Evolutionary conservation across 2,797 vertebrate genomes (phyloP), one percentile per base, ranked within the genome.

Genomic region (Erithacus rubecula): DNA sequence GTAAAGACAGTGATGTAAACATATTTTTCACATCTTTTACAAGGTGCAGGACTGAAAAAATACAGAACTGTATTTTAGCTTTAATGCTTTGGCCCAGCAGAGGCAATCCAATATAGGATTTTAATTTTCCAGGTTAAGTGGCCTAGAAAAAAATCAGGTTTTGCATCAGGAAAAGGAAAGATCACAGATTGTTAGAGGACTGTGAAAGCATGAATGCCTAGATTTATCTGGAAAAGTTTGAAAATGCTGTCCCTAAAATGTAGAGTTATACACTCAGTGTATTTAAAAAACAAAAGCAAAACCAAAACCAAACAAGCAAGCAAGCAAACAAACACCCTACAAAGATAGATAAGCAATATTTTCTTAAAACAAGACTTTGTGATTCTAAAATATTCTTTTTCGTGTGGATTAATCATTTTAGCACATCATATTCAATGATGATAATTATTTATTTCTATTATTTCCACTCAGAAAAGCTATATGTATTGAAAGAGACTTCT

Each of bases 21-120:
- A 53, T 10, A 19, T 81, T 94, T 94, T 94, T 71, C 85, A 81
- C 55, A 21, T 90, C 34, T 90, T 89, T 93, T 86, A 90, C 46
- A 86, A 81, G 65, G 83, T 83, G 62, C 13, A 64, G 58, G 51
- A 81, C 47, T 82, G 79, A 71, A 94, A 94, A 90, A 83, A 53
- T 52, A n/a, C 59, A 90, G 55, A 71, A 62, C 13, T 47, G 2
- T 69, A 62, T 51, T 24, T 22, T 46, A 60, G 20, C 23, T 72
- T 47, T 65, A 82, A 49, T 56, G 11, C 4, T 90, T 91, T 86
- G 59, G 32, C 58, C 49, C 55, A 63, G 22, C 8, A 72, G 63
- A 87, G 34, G 29, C 21, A 75, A 23, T 10, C 15, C 17, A 52
- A 12, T 55, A n/a, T 10, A 67, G 43, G 14, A 68, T 91, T 96